Evolutionary conservation across 2,797 vertebrate species (phyloP), one percentile per base, ranked within the genome.

Genomic region (Myotis myotis): DNA sequence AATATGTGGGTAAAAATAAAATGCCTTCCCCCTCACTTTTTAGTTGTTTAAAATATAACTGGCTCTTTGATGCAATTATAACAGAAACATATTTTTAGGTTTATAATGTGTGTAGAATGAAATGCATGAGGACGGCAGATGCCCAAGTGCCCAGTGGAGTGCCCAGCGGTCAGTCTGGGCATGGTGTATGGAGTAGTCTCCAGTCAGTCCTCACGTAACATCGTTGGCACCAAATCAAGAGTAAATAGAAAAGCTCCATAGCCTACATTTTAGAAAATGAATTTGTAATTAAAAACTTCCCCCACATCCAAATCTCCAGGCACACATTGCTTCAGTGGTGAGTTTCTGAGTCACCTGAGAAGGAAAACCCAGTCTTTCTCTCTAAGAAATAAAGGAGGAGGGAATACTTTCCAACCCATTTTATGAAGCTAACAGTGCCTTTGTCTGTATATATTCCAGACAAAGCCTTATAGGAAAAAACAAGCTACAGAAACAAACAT

Each of bases 11-110:
- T 66, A 36, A 60, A 60, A 85, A 4, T 38, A 6, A 51, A 44
- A 41, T 30, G 7, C 28, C 33, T 87, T 6, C 22, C 3, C 55
- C 53, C 20, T 62, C 62, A 22, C 10, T 20, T 36, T 57, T 30
- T 11, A 49, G 23, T 82, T 68, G 4, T 41, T 20, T 28, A 30
- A 41, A 41, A 23, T 66, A 19, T 9, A 30, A 0, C 9, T 6
- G 33, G 11, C 64, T 81, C 57, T 38, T 38, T n/a, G 68, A 51
- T 33, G 33, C 47, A 9, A 22, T 51, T 28, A 9, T 62, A 30
- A 20, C 13, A 13, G 25, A 17, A 23, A 0, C 19, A 2, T 30
- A 12, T 38, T n/a, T 22, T 2, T 23, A 1, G 53, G 60, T n/a
- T 51, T 55, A 17, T 53, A 20, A 23, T 8, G 9, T 8, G 8